Evolutionary conservation across 2,113 vertebrate genomes (phyloP), one percentile per base, ranked within the genome.

Genomic region (Lethenteron camtschaticum): DNA sequence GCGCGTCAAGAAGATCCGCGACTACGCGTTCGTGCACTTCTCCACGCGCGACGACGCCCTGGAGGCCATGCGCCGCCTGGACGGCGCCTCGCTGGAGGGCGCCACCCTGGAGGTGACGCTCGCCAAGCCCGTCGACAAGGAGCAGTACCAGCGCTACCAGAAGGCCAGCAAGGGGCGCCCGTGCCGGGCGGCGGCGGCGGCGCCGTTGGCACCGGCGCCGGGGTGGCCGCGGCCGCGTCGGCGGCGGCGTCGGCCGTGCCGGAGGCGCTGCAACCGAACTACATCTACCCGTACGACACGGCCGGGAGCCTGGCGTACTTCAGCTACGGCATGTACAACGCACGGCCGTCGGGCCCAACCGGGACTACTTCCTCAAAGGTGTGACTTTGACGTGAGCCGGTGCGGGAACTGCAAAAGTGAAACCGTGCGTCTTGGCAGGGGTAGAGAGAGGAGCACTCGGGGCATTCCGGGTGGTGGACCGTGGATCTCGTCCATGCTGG

Each of bases 361-460:
- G 94, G 75, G 94, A 99, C 69, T 99, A 99, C 82, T 99, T 99
- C 71, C 84, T 94, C 74, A 96, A 96, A 99, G 92, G 94, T 99
- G 14, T 16, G 60, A 16, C 20, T 8, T 66, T 66, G 60, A 10
- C 60, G 2, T 10, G 20, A n/a, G n/a, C 8, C 60, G n/a, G 60
- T 66, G 10, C 9, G 20, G 20, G 60, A 20, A 66, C 13, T 18
- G 16, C 59, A 14, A 63, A 63, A 4, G 13, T 63, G 13, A 63
- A 63, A 63, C 13, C 3, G 16, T 13, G 59, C 3, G 13, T 1
- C 13, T 14, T 63, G 59, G 4, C 3, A 8, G 59, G 1, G 59
- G 13, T 14, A 63, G 16, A 13, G 59, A 8, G 3, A 63, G 13
- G 59, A 63, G 59, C 13, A 63, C 16, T 13, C 13, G 13, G 59